Base-by-base conservation (phyloP, 1,140 invertebrate species). In the Drosophila mauritiana region DNA sequence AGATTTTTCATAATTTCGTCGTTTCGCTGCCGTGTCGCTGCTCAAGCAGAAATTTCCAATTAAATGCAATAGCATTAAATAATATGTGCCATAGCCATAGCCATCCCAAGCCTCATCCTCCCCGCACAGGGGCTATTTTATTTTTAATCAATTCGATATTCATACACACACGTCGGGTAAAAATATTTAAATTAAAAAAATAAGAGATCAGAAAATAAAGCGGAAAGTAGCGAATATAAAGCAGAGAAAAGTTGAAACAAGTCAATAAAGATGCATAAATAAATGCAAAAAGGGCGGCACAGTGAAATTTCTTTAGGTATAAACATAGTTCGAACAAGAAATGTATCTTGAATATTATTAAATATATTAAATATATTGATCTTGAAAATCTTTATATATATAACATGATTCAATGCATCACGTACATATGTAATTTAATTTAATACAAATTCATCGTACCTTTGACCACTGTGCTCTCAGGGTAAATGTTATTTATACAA, bases 11-110 rank as follows among this genome's bases (percentile, higher is more conserved):
- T 72, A 72, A 86, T 85, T 86, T 74, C 56, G 22, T 61, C 52
- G 62, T 63, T 70, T 67, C 49, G 52, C 62, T 61, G 80, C 64
- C 48, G 69, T 68, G 53, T 34, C 55, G 56, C 73, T 58, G 73
- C 49, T 67, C 80, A 67, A 77, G 78, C 78, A 65, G 65, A 76
- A 73, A 63, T 82, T 85, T 75, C 75, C 83, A 88, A 79, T 82
- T 75, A 86, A 80, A 70, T 61, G 77, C 73, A 82, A 82, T 76
- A 59, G 61, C 53, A 79, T 72, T 76, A 67, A 79, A 77, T 81
- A 70, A 73, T 80, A 39, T 73, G 49, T 55, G 49, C 48, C 61
- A 59, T 51, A 70, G 34, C 37, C 61, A n/a, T 4, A 70, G 34
- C 37, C 61, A n/a, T 1, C 43, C 64, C n/a, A n/a, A 22, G 13